These are phyloP conservation scores for Osedax fenrisi DNA, from an alignment of 2,888 invertebrate genomes.

Conservation along the genomic window DNA sequence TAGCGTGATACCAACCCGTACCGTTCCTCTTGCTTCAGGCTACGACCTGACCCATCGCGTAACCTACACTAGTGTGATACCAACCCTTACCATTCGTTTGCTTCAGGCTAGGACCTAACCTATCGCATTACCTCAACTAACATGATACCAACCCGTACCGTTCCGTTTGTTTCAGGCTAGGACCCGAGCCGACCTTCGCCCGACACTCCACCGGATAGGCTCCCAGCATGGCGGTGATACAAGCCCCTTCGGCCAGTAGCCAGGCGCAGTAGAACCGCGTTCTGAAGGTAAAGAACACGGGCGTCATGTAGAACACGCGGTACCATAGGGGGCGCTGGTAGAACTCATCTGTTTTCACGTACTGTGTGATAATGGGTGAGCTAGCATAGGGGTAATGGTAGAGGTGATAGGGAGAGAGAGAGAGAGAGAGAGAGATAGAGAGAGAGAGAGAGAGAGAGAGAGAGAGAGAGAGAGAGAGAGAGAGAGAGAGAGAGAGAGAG, in stretches of 20 bases:
- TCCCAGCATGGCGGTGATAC: slow-evolving; percentile 77
- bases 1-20: too few relatives aligned
- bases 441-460: background rate
- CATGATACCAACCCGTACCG: too few relatives aligned
- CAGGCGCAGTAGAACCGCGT: slow-evolving; percentile 80
- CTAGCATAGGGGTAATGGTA: background rate
- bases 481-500: slow-evolving; percentile 38
- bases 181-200: slow-evolving; percentile 69
- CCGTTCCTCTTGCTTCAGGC: too few relatives aligned
- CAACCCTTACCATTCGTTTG: too few relatives aligned
- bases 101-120: too few relatives aligned
- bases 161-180: too few relatives aligned
- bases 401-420: background rate
- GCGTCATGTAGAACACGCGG: slow-evolving; percentile 71
- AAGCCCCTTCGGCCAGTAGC: slow-evolving; percentile 79
- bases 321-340: slow-evolving; percentile 63
- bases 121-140: too few relatives aligned
- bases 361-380: slow-evolving; percentile 56
- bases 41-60: too few relatives aligned
- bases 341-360: slow-evolving; percentile 67
- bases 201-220: slow-evolving; percentile 69
- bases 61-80: too few relatives aligned
- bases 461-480: background rate
- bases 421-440: background rate
- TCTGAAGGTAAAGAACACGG: slow-evolving; percentile 74